phyloP scores from a whole-genome alignment of 2,113 vertebrate species.

The Catharus fuscescens region DNA sequence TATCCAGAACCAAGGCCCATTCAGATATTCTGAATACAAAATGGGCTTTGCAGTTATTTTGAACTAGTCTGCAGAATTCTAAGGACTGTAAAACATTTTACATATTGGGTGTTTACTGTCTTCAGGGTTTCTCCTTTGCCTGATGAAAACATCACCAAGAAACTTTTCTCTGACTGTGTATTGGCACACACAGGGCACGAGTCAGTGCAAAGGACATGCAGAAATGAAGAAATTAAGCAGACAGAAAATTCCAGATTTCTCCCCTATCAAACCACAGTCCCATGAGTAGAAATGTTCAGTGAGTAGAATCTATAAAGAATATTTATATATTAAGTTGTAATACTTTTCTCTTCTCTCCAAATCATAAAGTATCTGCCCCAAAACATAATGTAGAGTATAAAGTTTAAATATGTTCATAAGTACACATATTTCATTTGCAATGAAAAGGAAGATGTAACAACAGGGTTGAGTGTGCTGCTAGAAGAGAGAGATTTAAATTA shows the following conservation, averaged over 20 bases:
- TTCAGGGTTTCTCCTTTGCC: not conserved
- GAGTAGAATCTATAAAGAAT: not conserved
- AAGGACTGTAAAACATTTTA: not conserved
- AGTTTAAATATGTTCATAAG: not conserved
- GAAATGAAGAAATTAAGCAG: not conserved
- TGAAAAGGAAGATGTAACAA: not conserved
- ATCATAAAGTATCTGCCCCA: not conserved
- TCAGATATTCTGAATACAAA: not conserved
- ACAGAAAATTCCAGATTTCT: not conserved
- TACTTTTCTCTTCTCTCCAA: not conserved
- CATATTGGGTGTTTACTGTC: not conserved
- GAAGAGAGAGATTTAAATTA: not conserved
- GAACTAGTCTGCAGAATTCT: not conserved
- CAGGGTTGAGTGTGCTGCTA: not conserved
- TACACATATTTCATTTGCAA: not conserved
- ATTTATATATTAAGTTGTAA: not conserved
- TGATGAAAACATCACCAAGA: not conserved
- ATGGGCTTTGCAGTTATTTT: not conserved
- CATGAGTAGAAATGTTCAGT: not conserved
- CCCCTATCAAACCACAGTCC: too few species aligned
- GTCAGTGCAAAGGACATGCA: not conserved
- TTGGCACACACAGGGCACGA: accelerated
- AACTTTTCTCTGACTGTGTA: not conserved
- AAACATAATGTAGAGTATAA: not conserved
- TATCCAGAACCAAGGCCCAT: not conserved